Evolutionary conservation across 1,140 invertebrate species (phyloP).

Genomic region (Saccostrea cuccullata): DNA sequence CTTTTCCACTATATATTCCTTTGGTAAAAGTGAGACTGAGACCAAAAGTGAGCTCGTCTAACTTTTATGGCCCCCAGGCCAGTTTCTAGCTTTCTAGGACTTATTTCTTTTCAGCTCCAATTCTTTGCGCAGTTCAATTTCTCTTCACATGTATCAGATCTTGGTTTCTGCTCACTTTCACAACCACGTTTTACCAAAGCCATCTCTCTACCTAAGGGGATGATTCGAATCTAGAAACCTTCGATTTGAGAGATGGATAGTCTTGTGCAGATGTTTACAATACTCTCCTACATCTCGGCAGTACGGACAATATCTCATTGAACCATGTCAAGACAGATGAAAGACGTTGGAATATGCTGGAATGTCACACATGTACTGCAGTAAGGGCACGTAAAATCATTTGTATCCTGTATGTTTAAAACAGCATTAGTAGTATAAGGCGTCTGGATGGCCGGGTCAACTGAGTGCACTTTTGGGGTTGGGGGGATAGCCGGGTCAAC

Average conservation of each 20-base stretch:
- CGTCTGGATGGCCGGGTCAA: no score
- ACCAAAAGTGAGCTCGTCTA: no score
- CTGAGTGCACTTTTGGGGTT: no score
- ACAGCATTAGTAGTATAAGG: no score
- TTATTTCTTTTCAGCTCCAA: constrained; percentile 22
- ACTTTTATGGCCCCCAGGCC: no score
- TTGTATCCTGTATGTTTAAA: no score
- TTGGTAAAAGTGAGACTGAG: no score
- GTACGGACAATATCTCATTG: constrained; percentile 11
- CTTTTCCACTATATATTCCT: no score
- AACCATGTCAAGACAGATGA: background rate
- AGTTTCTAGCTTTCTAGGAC: background rate
- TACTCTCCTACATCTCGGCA: constrained; percentile 4
- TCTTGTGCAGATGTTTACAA: constrained; percentile 36
- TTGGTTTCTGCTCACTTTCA: background rate
- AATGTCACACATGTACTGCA: constrained; percentile 31
- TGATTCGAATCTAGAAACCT: background rate
- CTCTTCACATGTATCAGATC: background rate
- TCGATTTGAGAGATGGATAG: constrained; percentile 31
- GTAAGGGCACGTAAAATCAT: background rate
- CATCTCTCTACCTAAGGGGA: background rate
- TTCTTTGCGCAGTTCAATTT: background rate
- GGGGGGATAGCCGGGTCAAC: no score
- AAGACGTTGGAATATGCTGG: constrained; percentile 29
- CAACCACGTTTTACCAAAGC: background rate